Evolutionary conservation across 2,888 invertebrate species (phyloP).

Genomic region (Crocallis elinguaria): DNA sequence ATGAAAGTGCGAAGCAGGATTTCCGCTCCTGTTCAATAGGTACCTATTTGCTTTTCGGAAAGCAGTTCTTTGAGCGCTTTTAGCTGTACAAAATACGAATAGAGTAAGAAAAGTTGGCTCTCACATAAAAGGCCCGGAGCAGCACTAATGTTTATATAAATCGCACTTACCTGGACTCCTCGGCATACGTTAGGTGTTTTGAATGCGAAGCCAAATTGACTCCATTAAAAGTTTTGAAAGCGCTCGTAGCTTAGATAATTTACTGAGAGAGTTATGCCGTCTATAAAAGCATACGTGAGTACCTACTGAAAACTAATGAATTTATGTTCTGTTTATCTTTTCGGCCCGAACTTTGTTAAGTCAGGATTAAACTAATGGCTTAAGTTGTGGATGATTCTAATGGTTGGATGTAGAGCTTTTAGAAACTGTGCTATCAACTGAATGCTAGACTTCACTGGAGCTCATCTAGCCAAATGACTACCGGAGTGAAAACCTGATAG

Average conservation of each 20-base stretch:
- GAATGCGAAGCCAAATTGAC: slow-evolving; percentile 81
- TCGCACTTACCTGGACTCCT: slow-evolving; percentile 66
- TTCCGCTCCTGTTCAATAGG: slow-evolving; percentile 36
- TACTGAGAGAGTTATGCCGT: slow-evolving; percentile 76
- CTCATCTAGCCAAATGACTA: slow-evolving; percentile 29
- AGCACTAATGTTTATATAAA: slow-evolving; percentile 72
- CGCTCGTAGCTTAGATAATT: slow-evolving; percentile 82
- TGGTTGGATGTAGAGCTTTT: slow-evolving; percentile 11
- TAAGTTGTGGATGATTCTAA: slow-evolving; percentile 32
- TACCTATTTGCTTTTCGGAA: slow-evolving; percentile 22
- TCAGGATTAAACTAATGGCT: slow-evolving; percentile 41
- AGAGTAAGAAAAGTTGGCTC: slow-evolving; percentile 50
- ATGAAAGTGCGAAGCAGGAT: slow-evolving; percentile 41
- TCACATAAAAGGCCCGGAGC: slow-evolving; percentile 53
- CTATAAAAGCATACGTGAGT: slow-evolving; percentile 71
- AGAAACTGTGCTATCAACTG: not conserved
- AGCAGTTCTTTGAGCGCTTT: slow-evolving; percentile 43
- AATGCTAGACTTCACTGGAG: slow-evolving; percentile 7
- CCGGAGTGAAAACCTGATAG: slow-evolving; percentile 36
- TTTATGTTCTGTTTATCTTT: slow-evolving; percentile 67
- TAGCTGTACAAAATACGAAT: slow-evolving; percentile 45
- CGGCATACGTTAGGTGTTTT: slow-evolving; percentile 72
- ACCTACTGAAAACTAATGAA: slow-evolving; percentile 70
- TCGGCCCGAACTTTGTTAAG: slow-evolving; percentile 44
- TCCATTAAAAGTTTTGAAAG: slow-evolving; percentile 84